phyloP scores from a whole-genome alignment of 1,140 invertebrate genomes.

The Philopotamus ludificatus region DNA sequence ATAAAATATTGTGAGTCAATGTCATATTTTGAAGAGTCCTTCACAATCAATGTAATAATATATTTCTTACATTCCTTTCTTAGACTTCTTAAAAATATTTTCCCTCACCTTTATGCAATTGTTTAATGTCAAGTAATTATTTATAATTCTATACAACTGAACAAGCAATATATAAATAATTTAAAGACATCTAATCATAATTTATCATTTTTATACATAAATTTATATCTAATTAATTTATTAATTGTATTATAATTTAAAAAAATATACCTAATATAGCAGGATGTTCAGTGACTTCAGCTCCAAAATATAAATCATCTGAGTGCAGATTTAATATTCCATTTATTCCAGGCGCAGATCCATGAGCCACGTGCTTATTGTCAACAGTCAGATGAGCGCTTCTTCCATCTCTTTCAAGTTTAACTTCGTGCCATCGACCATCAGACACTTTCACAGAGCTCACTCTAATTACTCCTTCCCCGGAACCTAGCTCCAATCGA shows the following conservation, averaged over 20 bases:
- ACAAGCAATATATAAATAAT: no score
- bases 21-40: no score
- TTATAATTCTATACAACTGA: no score
- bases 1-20: no score
- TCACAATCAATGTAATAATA: no score
- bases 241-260: no score
- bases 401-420: slow-evolving; percentile 72
- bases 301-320: slow-evolving; percentile 78
- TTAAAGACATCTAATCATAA: no score
- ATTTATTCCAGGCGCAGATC: slow-evolving; percentile 73
- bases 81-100: no score
- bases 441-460: slow-evolving; percentile 73
- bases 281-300: slow-evolving; percentile 71
- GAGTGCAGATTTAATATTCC: slow-evolving; percentile 78
- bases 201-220: no score
- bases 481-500: slow-evolving; percentile 82
- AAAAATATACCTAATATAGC: slow-evolving; percentile 49
- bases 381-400: slow-evolving; percentile 74
- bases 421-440: slow-evolving; percentile 82
- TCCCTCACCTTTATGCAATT: no score
- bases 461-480: slow-evolving; percentile 75
- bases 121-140: no score
- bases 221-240: background rate
- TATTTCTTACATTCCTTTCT: no score
- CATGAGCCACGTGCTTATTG: slow-evolving; percentile 69